Percentiles rank a stretch among this genome's conserved stretches.
Conservation (phyloP, 2,797 vertebrate genomes). For the Varecia variegata region DNA sequence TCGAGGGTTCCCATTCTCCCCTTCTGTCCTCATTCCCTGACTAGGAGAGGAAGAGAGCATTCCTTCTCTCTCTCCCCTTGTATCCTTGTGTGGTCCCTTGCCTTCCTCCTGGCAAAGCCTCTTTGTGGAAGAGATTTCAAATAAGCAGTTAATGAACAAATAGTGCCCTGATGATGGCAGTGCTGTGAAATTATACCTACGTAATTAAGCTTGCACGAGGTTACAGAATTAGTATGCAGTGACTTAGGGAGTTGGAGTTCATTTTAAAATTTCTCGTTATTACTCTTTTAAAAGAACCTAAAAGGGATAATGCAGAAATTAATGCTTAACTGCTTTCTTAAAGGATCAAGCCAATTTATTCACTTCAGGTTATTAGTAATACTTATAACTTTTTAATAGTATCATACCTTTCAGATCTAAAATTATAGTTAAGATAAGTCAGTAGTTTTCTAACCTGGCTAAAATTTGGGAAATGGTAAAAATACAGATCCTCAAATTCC, state of each 20-base stretch:
- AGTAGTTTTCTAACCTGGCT: slow-evolving; percentile 29
- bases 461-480: slow-evolving; percentile 29
- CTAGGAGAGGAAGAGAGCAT: neutral
- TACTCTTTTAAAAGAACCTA: neutral
- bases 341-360: neutral
- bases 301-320: neutral
- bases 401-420: neutral
- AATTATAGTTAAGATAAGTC: neutral
- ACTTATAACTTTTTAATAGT: neutral
- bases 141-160: neutral
- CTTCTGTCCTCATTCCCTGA: neutral
- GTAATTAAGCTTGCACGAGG: neutral
- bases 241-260: neutral
- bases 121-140: neutral
- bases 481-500: neutral
- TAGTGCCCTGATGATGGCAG: neutral
- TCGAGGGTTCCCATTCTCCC: neutral
- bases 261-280: neutral
- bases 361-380: neutral
- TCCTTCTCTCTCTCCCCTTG: neutral
- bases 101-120: neutral
- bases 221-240: neutral
- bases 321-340: neutral
- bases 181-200: neutral
- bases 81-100: neutral